Conservation (phyloP, 2,113 vertebrate genomes). For the Pelusios castaneus region DNA sequence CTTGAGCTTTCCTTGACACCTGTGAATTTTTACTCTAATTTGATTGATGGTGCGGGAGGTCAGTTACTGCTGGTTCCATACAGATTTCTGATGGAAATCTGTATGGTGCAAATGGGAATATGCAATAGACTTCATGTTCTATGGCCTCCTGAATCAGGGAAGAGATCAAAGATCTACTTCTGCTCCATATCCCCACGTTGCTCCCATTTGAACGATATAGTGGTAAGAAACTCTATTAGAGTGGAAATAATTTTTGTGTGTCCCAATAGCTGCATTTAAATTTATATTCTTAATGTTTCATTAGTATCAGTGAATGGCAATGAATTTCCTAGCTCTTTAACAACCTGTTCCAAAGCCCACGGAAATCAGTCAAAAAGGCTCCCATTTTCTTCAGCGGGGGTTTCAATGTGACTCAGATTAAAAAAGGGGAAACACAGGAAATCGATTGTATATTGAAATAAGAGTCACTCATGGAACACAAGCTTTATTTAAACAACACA, state of each 20-base stretch:
- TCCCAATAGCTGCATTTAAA: not conserved
- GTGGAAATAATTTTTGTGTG: not conserved
- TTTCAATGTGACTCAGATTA: not conserved
- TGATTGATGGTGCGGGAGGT: not conserved
- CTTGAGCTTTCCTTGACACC: not conserved
- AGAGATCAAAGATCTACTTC: not conserved
- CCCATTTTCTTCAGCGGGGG: not conserved
- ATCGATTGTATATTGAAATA: not conserved
- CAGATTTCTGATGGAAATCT: not conserved
- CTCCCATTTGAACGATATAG: not conserved
- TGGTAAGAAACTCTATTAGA: not conserved
- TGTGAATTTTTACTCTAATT: not conserved
- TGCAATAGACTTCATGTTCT: not conserved
- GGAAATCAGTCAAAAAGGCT: not conserved
- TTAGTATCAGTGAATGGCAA: not conserved
- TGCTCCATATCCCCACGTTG: accelerated
- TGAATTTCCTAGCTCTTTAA: not conserved
- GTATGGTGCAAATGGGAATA: too few relatives aligned
- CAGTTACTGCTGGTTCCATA: not conserved
- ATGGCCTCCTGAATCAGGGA: not conserved
- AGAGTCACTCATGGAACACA: not conserved
- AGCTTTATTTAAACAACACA: not conserved
- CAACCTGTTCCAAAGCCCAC: not conserved
- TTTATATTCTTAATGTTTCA: not conserved
- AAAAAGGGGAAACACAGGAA: not conserved